phyloP scores from a whole-genome alignment of 2,797 vertebrate species.

The Eremophila alpestris region DNA sequence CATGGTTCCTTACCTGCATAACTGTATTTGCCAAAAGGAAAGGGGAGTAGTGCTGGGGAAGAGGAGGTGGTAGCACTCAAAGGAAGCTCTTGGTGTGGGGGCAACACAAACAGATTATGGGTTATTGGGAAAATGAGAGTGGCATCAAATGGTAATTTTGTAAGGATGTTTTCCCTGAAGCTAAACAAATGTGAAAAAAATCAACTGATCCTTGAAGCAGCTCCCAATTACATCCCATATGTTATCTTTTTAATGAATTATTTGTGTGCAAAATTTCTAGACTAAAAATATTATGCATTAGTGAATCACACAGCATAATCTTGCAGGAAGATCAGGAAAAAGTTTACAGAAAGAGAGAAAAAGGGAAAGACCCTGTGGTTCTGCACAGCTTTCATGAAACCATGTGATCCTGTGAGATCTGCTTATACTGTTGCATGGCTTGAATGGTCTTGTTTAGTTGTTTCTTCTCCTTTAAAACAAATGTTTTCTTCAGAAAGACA shows the following conservation, averaged over 20 bases:
- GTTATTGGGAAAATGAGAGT: slow-evolving; percentile 50
- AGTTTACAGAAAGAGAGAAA: neutral
- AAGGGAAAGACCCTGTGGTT: neutral
- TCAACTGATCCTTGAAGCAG: slow-evolving; percentile 30
- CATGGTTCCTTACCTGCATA: neutral
- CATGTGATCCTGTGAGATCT: neutral
- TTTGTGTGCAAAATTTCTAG: slow-evolving; percentile 60
- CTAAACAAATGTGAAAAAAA: slow-evolving; percentile 27
- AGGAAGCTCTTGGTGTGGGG: rapidly evolving
- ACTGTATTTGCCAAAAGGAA: neutral
- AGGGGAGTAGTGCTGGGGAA: neutral
- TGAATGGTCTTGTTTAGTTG: neutral
- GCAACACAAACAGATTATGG: neutral
- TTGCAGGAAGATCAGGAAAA: slow-evolving; percentile 26
- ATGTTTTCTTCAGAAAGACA: neutral
- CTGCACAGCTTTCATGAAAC: slow-evolving; percentile 1
- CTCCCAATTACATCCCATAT: neutral
- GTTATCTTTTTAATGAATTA: slow-evolving; percentile 54
- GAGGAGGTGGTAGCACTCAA: neutral
- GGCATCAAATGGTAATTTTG: slow-evolving; percentile 36
- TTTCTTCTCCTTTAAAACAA: neutral
- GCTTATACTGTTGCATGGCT: neutral
- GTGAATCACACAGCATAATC: slow-evolving; percentile 42
- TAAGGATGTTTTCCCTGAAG: slow-evolving; percentile 25
- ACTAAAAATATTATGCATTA: slow-evolving; percentile 11